Conservation (phyloP, 2,888 invertebrate species). For the Gastrophysa polygoni region DNA sequence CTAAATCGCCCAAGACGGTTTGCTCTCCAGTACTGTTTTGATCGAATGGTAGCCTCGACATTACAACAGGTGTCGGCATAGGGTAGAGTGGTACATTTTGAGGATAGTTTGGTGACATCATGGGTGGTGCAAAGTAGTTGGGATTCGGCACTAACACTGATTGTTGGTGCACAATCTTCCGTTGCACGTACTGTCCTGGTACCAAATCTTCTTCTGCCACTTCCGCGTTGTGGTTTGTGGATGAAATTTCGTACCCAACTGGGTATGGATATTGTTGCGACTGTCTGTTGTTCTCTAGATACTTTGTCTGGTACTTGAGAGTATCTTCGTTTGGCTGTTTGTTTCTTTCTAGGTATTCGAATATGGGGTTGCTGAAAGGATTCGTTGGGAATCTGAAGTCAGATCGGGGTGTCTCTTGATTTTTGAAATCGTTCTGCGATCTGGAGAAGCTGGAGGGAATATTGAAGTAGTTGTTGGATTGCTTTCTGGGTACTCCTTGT, state of each 20-base stretch:
- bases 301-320: slow-evolving; percentile 11
- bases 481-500: slow-evolving; percentile 52
- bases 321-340: slow-evolving; percentile 19
- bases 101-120: slow-evolving; percentile 6
- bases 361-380: slow-evolving; percentile 50
- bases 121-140: slow-evolving; percentile 18
- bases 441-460: slow-evolving; percentile 45
- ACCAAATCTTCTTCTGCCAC: slow-evolving; percentile 44
- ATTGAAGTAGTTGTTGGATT: slow-evolving; percentile 41
- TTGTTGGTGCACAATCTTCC: slow-evolving; percentile 56
- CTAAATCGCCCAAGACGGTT: slow-evolving; percentile 32
- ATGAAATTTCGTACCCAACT: slow-evolving; percentile 29
- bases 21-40: slow-evolving; percentile 11
- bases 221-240: slow-evolving; percentile 35
- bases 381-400: slow-evolving; percentile 45
- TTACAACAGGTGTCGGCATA: background rate
- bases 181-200: slow-evolving; percentile 50
- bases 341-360: slow-evolving; percentile 48
- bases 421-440: slow-evolving; percentile 27
- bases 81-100: background rate
- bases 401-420: slow-evolving; percentile 28
- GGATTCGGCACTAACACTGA: slow-evolving; percentile 44
- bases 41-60: background rate
- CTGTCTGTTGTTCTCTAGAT: slow-evolving; percentile 18
- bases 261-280: slow-evolving; percentile 21